Conservation (phyloP, 2,888 invertebrate genomes). For the Nemapogon koenigi region DNA sequence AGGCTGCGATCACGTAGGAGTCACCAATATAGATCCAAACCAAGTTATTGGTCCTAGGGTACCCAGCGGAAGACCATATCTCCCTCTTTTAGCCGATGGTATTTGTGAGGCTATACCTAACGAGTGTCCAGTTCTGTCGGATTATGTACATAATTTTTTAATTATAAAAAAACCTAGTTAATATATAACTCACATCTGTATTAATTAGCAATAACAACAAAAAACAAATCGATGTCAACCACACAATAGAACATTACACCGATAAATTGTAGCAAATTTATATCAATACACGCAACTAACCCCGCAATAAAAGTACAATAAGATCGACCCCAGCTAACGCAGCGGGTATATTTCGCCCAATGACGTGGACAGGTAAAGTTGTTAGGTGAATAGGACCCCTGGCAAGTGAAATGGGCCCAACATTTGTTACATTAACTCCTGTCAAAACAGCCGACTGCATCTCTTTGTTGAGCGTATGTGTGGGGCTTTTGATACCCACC, state of each 20-base stretch:
- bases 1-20: too few relatives aligned
- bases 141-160: not conserved
- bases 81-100: too few relatives aligned
- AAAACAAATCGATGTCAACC: not conserved
- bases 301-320: slow-evolving; percentile 25
- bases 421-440: slow-evolving; percentile 43
- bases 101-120: too few relatives aligned
- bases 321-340: slow-evolving; percentile 12
- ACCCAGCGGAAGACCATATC: too few relatives aligned
- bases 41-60: too few relatives aligned
- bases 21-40: too few relatives aligned
- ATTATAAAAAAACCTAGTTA: not conserved
- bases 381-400: slow-evolving; percentile 26
- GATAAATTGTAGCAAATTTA: slow-evolving; percentile 8
- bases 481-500: slow-evolving; percentile 12
- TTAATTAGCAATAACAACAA: not conserved
- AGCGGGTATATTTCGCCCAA: slow-evolving; percentile 22
- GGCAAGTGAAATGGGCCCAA: slow-evolving; percentile 8
- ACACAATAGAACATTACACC: slow-evolving; percentile 1
- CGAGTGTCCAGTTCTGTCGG: too few relatives aligned
- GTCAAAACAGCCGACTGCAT: slow-evolving; percentile 44
- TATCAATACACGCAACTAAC: slow-evolving; percentile 17
- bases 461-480: slow-evolving; percentile 39
- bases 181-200: not conserved
- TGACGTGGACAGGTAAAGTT: slow-evolving; percentile 32